These are phyloP conservation scores for Nyctibius bracteatus DNA, from an alignment of 2,113 vertebrate genomes.

Conservation along the genomic window DNA sequence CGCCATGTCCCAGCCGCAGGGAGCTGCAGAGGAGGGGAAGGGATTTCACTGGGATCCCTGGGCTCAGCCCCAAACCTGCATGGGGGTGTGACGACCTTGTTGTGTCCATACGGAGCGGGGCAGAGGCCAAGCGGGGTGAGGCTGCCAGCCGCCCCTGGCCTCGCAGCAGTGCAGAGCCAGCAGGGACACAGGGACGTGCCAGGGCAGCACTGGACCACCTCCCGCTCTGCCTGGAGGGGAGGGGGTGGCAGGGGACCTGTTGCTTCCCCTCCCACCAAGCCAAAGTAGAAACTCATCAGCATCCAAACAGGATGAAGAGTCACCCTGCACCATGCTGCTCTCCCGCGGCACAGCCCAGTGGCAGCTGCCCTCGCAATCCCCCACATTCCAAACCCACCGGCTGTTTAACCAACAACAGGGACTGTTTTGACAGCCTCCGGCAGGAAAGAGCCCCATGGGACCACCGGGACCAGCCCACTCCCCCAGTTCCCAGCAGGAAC, in stretches of 20 bases:
- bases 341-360: neutral
- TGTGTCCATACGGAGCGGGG: neutral
- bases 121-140: neutral
- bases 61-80: neutral
- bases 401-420: conserved; percentile 13
- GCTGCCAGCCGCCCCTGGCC: neutral
- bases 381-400: neutral
- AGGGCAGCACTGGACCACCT: neutral
- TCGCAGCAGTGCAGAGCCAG: neutral
- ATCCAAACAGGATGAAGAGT: neutral
- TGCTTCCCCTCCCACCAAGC: neutral
- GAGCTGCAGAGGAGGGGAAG: neutral
- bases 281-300: neutral
- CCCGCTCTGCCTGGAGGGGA: neutral
- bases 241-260: rapidly evolving
- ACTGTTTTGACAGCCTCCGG: conserved; percentile 51
- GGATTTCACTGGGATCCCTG: neutral
- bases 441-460: conserved; percentile 7
- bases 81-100: rapidly evolving
- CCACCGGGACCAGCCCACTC: neutral
- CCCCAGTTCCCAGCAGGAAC: neutral
- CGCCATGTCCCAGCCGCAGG: neutral
- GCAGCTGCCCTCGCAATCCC: neutral
- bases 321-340: rapidly evolving
- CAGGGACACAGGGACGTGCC: rapidly evolving